Base-by-base conservation (phyloP, 2,888 invertebrate genomes). In the Erynnis tages region DNA sequence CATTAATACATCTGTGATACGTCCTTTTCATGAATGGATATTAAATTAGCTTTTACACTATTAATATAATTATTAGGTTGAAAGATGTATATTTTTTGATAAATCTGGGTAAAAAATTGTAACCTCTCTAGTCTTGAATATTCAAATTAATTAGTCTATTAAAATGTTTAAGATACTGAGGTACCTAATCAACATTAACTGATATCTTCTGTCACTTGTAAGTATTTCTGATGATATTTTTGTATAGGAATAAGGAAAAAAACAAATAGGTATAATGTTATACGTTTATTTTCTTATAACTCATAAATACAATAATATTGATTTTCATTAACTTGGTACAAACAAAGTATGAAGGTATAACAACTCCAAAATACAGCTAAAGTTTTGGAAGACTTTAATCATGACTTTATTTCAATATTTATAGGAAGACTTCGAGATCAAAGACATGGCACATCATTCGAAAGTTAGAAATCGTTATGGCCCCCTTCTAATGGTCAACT, bases 351-450 rank as follows among this genome's bases (percentile, higher is more conserved):
- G 40, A 32, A 11, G 40, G 29, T 14, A 11, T 21, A 48, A 32
- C 16, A 41, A 17, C 10, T 21, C n/a, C 14, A 13, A 1, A n/a
- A 14, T 13, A 21, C 4, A 21, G 45, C 10, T 23, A 30, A 32
- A 27, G 29, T 50, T 43, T 43, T 44, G 52, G 40, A 54, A 53
- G 48, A 53, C 54, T 29, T n/a, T 17, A 34, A 25, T 35, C 7
- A 8, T 32, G n/a, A n/a, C n/a, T 37, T 30, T 49, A 43, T 17
- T 40, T 41, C 21, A 49, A 41, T 40, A 41, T 27, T 58, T 27
- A 66, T 66, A 73, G 82, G 82, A 84, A 83, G 80, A 82, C 82
- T 72, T 78, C 73, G 87, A 87, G 87, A 87, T 87, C 87, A 82
- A 77, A 82, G 79, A 82, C 41, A 59, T 59, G 59, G 59, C 59